Conservation (phyloP, 2,888 invertebrate species). For the Spilosoma lubricipeda region DNA sequence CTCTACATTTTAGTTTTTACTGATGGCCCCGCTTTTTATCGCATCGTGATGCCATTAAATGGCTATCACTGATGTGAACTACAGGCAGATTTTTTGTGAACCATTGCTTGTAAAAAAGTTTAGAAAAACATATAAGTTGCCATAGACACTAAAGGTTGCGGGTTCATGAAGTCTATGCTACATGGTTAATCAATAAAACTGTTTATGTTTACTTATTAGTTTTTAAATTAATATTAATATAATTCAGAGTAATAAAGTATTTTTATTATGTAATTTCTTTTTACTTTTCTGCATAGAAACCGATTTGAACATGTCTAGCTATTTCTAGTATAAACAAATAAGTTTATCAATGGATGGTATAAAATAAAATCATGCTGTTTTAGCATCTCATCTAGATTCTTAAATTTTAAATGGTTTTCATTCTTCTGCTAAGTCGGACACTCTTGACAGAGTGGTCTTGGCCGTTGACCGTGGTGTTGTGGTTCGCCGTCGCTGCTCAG, state of each 20-base stretch:
- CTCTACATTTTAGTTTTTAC: constrained; percentile 62
- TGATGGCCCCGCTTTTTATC: constrained; percentile 49
- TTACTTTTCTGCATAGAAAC: background rate
- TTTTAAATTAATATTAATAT: background rate
- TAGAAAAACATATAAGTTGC: constrained; percentile 42
- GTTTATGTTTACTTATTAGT: too few species aligned
- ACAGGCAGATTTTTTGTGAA: constrained; percentile 60
- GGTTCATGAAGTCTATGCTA: background rate
- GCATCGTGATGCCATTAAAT: constrained; percentile 66
- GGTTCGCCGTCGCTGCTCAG: too few species aligned
- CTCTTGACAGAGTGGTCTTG: too few species aligned
- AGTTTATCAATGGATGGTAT: background rate
- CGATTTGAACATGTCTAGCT: too few species aligned
- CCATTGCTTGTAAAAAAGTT: constrained; percentile 52
- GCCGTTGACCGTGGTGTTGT: too few species aligned
- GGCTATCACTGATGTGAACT: constrained; percentile 70
- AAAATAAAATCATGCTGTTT: background rate
- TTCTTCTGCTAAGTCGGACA: too few species aligned
- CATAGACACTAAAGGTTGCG: constrained; percentile 49
- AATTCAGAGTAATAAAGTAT: background rate
- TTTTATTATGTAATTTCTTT: background rate
- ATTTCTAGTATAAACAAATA: too few species aligned
- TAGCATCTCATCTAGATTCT: background rate
- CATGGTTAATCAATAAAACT: background rate
- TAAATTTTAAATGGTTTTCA: too few species aligned